Conservation (phyloP, 2,888 invertebrate genomes). For the Sarcophaga caerulescens region DNA sequence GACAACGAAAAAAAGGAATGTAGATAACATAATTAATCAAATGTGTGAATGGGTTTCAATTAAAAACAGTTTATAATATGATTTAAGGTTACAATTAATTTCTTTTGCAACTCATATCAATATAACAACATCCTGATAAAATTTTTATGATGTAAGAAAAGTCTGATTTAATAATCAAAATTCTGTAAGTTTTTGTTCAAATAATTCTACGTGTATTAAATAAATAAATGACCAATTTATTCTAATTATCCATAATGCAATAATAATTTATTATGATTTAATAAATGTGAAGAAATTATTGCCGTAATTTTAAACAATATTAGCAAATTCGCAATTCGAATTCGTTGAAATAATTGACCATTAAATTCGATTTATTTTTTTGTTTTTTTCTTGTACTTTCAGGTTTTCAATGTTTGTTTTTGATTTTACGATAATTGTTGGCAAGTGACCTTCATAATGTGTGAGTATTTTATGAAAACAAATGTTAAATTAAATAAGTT, state of each 20-base stretch:
- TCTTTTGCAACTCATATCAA: too few relatives aligned
- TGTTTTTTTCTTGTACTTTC: neutral
- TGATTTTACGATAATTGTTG: conserved; percentile 5
- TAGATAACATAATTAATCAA: too few relatives aligned
- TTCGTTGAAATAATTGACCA: neutral
- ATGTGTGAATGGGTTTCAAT: too few relatives aligned
- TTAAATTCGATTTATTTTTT: neutral
- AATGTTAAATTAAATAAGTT: neutral
- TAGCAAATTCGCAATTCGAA: neutral
- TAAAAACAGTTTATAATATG: too few relatives aligned
- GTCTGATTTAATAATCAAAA: too few relatives aligned
- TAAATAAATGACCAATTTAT: neutral
- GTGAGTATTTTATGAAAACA: conserved; percentile 10
- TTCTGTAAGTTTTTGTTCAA: neutral
- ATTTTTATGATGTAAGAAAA: too few relatives aligned
- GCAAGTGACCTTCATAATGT: conserved; percentile 20
- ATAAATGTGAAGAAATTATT: neutral
- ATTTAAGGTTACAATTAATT: too few relatives aligned
- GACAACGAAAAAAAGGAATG: too few relatives aligned
- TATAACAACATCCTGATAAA: too few relatives aligned
- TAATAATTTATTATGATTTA: neutral
- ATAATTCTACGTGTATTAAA: neutral
- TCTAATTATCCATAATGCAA: neutral
- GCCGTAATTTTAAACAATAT: neutral
- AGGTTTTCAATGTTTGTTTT: neutral